A percentile compares a stretch with the other conserved stretches of the same genome.
These are phyloP conservation scores for Nannospalax galili DNA, from an alignment of 2,113 vertebrate species.

Conservation along the genomic window DNA sequence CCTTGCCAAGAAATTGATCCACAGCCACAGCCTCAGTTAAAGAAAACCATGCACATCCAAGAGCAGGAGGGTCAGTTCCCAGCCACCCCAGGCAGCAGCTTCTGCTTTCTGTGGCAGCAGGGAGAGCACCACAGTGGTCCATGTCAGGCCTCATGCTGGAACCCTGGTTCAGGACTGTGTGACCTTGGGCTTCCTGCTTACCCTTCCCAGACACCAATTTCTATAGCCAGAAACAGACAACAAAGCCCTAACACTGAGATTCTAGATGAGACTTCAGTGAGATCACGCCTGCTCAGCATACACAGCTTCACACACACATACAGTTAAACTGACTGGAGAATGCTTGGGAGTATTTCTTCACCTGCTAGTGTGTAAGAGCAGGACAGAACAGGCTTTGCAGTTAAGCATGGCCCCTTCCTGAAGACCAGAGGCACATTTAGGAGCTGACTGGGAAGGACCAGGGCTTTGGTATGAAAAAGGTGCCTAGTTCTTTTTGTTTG, in stretches of 20 bases:
- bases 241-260: not conserved
- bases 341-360: not conserved
- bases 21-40: not conserved
- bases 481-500: not conserved
- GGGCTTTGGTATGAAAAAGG: not conserved
- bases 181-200: not conserved
- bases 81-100: too few species aligned
- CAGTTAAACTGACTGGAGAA: not conserved
- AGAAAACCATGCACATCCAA: not conserved
- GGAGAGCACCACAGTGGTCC: not conserved
- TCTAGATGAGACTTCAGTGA: not conserved
- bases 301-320: not conserved
- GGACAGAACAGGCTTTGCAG: not conserved
- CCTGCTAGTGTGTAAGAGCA: not conserved
- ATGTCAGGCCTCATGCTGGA: not conserved
- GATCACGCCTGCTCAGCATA: not conserved
- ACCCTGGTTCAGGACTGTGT: not conserved
- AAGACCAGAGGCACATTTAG: not conserved
- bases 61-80: not conserved
- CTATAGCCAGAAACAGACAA: not conserved
- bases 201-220: not conserved
- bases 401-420: not conserved
- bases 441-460: not conserved
- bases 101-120: not conserved
- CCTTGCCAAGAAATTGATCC: conserved; percentile 4